Evolutionary conservation across 2,113 vertebrate species (phyloP).

Genomic region (Brachyhypopomus gauderio): DNA sequence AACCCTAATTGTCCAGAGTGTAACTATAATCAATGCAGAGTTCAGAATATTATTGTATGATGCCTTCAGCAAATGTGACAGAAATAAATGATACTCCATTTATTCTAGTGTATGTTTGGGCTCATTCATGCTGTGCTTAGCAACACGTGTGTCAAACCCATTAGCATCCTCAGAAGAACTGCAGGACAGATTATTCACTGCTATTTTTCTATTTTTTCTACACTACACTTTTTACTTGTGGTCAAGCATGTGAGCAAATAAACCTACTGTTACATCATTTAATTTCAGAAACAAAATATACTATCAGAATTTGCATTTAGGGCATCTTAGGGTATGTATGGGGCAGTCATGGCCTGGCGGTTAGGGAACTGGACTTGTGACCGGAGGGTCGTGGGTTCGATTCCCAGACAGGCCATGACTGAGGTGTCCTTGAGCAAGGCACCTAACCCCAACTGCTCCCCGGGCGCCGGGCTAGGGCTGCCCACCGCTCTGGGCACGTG

Average conservation of each 20-base stretch:
- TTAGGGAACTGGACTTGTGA: too few species aligned
- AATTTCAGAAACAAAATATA: conserved; percentile 70
- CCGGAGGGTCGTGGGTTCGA: too few species aligned
- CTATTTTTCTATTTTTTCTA: conserved; percentile 71
- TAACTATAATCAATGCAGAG: conserved; percentile 37
- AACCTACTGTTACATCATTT: conserved; percentile 45
- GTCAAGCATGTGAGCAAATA: conserved; percentile 58
- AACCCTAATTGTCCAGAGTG: neutral
- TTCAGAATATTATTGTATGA: conserved; percentile 34
- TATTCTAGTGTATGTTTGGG: conserved; percentile 55
- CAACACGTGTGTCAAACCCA: conserved; percentile 57
- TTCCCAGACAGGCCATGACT: too few species aligned
- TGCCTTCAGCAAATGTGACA: conserved; percentile 14
- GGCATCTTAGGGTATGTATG: too few species aligned
- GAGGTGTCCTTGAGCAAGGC: too few species aligned
- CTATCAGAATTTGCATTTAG: too few species aligned
- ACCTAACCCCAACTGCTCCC: too few species aligned
- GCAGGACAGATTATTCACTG: conserved; percentile 69
- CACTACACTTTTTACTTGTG: conserved; percentile 58
- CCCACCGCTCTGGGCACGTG: too few species aligned
- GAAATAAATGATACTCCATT: conserved; percentile 56
- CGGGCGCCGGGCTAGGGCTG: too few species aligned
- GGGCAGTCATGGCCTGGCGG: too few species aligned
- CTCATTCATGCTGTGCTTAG: conserved; percentile 59
- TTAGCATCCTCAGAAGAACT: conserved; percentile 65